A percentile compares a stretch with the other conserved stretches of the same genome.
Evolutionary conservation across 2,888 invertebrate genomes (phyloP).

Genomic region (Tholera decimalis): DNA sequence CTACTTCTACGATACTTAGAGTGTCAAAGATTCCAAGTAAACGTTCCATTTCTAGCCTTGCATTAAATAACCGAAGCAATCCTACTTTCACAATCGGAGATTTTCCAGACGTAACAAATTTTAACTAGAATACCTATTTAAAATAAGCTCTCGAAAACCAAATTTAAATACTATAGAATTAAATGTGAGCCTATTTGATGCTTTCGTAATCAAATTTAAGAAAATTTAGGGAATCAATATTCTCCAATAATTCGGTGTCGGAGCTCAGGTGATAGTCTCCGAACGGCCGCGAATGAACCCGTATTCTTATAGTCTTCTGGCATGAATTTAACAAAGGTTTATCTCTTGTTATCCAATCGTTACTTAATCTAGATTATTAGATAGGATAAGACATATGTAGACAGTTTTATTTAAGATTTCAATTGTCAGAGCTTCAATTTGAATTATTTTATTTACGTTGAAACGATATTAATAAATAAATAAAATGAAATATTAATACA

Average conservation of each 20-base stretch:
- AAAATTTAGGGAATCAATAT: conserved; percentile 24
- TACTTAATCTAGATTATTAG: too few relatives aligned
- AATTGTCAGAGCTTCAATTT: too few relatives aligned
- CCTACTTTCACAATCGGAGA: background rate
- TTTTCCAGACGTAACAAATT: background rate
- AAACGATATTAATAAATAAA: too few relatives aligned
- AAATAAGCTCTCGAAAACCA: background rate
- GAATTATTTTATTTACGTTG: too few relatives aligned
- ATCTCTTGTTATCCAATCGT: conserved; percentile 36
- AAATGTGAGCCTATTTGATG: too few relatives aligned
- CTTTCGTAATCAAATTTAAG: conserved; percentile 18
- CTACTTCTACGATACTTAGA: conserved; percentile 4
- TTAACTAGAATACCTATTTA: background rate
- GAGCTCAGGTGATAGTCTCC: conserved; percentile 8
- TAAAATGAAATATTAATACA: too few relatives aligned
- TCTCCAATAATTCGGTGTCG: conserved; percentile 16
- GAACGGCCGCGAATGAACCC: background rate
- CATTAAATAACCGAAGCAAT: background rate
- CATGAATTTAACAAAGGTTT: conserved; percentile 29
- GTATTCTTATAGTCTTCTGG: background rate
- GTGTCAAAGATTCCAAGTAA: background rate
- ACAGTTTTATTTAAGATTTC: too few relatives aligned
- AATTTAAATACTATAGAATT: too few relatives aligned
- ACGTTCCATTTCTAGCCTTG: background rate
- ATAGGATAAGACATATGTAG: too few relatives aligned